A percentile compares a stretch with the other conserved stretches of the same genome.
Evolutionary conservation across 2,113 vertebrate species (phyloP).

Genomic region (Bos taurus): DNA sequence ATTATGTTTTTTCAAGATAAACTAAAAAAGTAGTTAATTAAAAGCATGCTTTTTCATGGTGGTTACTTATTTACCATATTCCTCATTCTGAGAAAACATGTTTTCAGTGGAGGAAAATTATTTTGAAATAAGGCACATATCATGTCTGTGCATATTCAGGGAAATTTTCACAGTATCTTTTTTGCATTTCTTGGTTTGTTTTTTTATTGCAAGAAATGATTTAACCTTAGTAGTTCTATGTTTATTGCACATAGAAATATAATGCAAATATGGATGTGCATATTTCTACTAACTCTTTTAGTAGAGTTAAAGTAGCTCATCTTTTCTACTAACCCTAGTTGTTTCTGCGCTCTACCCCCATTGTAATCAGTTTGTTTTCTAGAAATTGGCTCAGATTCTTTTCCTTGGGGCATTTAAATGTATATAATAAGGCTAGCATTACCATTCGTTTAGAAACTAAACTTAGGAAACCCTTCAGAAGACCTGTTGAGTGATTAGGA

Average conservation of each 20-base stretch:
- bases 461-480: background rate
- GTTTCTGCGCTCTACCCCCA: background rate
- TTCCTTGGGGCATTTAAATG: background rate
- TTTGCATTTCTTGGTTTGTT: background rate
- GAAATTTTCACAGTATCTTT: background rate
- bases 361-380: background rate
- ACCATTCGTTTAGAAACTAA: background rate
- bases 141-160: background rate
- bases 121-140: background rate
- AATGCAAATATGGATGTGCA: background rate
- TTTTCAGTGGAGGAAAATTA: background rate
- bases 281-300: too few species aligned
- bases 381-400: background rate
- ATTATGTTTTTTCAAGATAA: background rate
- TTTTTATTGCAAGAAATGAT: background rate
- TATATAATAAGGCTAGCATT: background rate
- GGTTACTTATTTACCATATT: background rate
- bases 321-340: background rate
- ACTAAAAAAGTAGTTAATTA: background rate
- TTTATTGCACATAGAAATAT: background rate
- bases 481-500: conserved; percentile 9
- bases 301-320: background rate
- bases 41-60: background rate
- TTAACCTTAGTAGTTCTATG: background rate
- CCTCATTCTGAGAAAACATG: background rate